Evolutionary conservation across 1,140 invertebrate species (phyloP), one percentile per base, ranked within the genome.

Genomic region (Lanistes nyassanus): DNA sequence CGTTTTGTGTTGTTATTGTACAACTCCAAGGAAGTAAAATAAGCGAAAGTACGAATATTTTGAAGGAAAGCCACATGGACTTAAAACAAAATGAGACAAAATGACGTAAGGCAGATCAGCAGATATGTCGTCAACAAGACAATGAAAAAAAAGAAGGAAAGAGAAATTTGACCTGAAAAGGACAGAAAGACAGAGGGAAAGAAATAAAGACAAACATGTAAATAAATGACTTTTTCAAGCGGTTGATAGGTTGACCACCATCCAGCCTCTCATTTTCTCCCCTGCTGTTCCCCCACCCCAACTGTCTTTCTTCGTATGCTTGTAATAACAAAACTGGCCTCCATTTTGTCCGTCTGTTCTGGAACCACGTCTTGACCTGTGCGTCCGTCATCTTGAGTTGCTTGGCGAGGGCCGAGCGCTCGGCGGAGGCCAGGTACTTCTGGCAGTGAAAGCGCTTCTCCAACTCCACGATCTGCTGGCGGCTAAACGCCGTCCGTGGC

Each of bases 381-480:
- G 98, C 98, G 88, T 99, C 98, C 9, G 97, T 99, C 98, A 99
- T 99, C 90, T 99, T 98, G 64, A 99, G 91, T 5, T 94, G 94
- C 87, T 98, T 98, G 2, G 98, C 98, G 26, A 99, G 89, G 0
- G 95, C 94, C 0, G 97, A 97, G 51, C 98, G 90, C 88, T 99
- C 98, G 0, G 97, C 96, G 0, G 97, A 99, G 0, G 98, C 98
- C 64, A 99, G 90, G 90, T 99, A 99, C 89, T 99, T 99, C 90
- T 99, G 98, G 86, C 98, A 97, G 90, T 98, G 95, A 90, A 99
- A 99, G 79, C 97, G 91, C 88, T 98, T 99, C 90, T 99, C 98
- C 81, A 99, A 88, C 88, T 99, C 97, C 29, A 91, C 90, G 31
- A 92, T 91, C 84, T 92, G 90, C 76, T 86, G 79, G 39, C 98